A percentile compares a stretch with the other conserved stretches of the same genome.
phyloP scores from a whole-genome alignment of 2,113 vertebrate species.

The Sylvia atricapilla region DNA sequence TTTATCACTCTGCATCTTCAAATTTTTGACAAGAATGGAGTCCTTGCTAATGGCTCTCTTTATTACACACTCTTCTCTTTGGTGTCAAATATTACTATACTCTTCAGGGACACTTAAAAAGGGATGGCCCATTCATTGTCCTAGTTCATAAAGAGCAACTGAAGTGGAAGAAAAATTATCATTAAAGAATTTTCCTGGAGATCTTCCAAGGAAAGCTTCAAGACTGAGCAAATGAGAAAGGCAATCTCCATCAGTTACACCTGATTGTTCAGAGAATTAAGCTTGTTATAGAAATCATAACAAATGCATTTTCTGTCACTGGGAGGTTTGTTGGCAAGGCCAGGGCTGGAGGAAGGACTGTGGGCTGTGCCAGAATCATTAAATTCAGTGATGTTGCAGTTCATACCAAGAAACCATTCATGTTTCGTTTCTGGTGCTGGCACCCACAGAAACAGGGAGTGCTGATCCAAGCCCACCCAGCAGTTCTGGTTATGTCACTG shows the following conservation, averaged over 20 bases:
- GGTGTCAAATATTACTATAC: not conserved
- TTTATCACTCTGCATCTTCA: not conserved
- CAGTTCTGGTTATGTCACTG: not conserved
- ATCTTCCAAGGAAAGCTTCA: not conserved
- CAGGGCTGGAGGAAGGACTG: not conserved
- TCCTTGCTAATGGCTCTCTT: not conserved
- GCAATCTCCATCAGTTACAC: not conserved
- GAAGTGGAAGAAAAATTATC: not conserved
- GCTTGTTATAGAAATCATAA: not conserved
- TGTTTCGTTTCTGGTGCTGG: not conserved
- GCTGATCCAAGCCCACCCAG: not conserved
- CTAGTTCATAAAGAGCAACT: not conserved
- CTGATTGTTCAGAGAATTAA: not conserved
- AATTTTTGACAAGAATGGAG: not conserved
- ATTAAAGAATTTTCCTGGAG: not conserved
- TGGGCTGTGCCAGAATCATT: not conserved
- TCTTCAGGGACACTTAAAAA: not conserved
- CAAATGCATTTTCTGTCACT: conserved; percentile 4
- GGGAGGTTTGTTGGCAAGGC: not conserved
- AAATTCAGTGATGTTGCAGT: not conserved
- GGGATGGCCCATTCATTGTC: not conserved
- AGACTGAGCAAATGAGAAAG: not conserved
- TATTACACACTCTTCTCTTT: not conserved
- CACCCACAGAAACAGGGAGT: not conserved
- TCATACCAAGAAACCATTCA: not conserved